A percentile compares a stretch with the other conserved stretches of the same genome.
Evolutionary conservation across 2,888 invertebrate genomes (phyloP).

Genomic region (Drosophila limbata): DNA sequence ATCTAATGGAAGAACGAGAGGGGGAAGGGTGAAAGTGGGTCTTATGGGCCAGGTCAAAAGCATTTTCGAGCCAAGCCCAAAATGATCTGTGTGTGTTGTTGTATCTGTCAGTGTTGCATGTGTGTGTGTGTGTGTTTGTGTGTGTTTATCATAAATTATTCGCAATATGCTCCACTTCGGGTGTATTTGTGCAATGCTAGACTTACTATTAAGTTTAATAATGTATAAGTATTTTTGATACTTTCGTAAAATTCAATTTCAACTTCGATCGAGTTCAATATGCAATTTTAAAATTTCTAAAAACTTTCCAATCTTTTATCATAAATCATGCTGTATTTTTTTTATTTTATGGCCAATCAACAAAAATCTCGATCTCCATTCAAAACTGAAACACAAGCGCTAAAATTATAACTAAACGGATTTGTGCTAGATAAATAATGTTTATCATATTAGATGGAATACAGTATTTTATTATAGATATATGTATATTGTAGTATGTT

Average conservation of each 20-base stretch:
- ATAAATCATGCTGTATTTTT: slow-evolving; percentile 48
- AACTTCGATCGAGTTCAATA: slow-evolving; percentile 66
- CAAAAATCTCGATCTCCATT: slow-evolving; percentile 54
- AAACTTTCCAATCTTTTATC: slow-evolving; percentile 40
- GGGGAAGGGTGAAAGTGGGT: slow-evolving; percentile 4
- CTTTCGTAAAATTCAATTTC: slow-evolving; percentile 37
- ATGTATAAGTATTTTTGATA: slow-evolving; percentile 9
- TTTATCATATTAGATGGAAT: slow-evolving; percentile 27
- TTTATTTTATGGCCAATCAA: slow-evolving; percentile 61
- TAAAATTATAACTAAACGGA: slow-evolving; percentile 67
- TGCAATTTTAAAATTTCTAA: slow-evolving; percentile 22
- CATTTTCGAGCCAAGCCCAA: slow-evolving; percentile 8
- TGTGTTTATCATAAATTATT: slow-evolving; percentile 4
- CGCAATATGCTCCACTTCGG: not conserved
- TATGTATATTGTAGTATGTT: slow-evolving; percentile 6
- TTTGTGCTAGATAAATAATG: slow-evolving; percentile 65
- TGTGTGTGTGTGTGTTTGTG: slow-evolving; percentile 16
- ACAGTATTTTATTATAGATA: slow-evolving; percentile 4
- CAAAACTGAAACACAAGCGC: slow-evolving; percentile 74
- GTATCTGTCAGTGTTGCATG: not conserved
- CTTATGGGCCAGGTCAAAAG: slow-evolving; percentile 1
- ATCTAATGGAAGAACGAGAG: slow-evolving; percentile 16
- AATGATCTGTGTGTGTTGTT: slow-evolving; percentile 4
- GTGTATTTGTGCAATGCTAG: slow-evolving; percentile 58
- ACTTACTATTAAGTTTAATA: slow-evolving; percentile 28